phyloP scores from a whole-genome alignment of 2,888 invertebrate species.

The Mycogona germanica region DNA sequence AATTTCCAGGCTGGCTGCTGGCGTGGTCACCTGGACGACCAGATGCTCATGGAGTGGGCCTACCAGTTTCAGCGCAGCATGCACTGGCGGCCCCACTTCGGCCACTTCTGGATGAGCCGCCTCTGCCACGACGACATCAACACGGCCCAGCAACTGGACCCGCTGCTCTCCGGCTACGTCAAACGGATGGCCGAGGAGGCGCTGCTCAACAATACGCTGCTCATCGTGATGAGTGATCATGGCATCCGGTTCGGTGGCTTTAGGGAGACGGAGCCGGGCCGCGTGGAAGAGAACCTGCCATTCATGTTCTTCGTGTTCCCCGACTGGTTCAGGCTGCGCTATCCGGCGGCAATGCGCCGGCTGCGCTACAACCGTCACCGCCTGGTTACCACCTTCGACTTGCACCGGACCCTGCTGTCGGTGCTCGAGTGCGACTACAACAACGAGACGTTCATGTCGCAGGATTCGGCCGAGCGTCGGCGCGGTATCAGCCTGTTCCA shows the following conservation, averaged over 20 bases:
- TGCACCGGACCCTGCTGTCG: slow-evolving; percentile 64
- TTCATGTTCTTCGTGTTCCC: slow-evolving; percentile 62
- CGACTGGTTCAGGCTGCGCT: slow-evolving; percentile 50
- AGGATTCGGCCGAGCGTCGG: not conserved
- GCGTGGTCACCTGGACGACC: slow-evolving; percentile 42
- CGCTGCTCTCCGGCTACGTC: slow-evolving; percentile 39
- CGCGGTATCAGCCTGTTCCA: slow-evolving; percentile 65
- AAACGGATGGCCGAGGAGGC: slow-evolving; percentile 20
- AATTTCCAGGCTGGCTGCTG: slow-evolving; percentile 54
- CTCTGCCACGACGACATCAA: slow-evolving; percentile 76
- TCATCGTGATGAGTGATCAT: slow-evolving; percentile 33
- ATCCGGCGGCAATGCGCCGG: slow-evolving; percentile 49
- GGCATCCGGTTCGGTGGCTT: slow-evolving; percentile 34
- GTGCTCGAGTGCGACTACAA: slow-evolving; percentile 41
- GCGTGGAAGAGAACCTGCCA: slow-evolving; percentile 74
- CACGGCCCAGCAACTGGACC: slow-evolving; percentile 60
- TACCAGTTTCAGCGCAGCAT: slow-evolving; percentile 48
- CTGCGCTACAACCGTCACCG: slow-evolving; percentile 50
- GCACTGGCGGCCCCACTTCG: slow-evolving; percentile 53
- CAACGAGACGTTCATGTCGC: not conserved
- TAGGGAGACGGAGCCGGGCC: slow-evolving; percentile 41
- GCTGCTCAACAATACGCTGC: slow-evolving; percentile 21
- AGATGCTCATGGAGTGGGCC: slow-evolving; percentile 58
- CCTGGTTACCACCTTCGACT: slow-evolving; percentile 71
- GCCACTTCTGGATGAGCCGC: slow-evolving; percentile 71